phyloP scores from a whole-genome alignment of 2,113 vertebrate genomes.

The Lanius ludovicianus region DNA sequence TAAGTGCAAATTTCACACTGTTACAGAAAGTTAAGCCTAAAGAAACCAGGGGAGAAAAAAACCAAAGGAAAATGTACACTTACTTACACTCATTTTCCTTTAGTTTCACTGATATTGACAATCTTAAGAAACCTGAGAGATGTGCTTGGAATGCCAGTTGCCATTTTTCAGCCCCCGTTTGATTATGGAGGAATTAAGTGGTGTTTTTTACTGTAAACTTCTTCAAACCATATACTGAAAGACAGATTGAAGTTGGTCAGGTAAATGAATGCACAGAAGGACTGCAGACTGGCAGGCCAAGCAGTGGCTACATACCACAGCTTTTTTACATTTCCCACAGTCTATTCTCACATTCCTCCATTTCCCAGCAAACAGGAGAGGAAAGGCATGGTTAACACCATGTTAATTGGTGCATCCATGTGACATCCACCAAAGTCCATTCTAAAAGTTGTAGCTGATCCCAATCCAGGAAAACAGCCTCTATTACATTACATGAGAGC shows the following conservation, averaged over 20 bases:
- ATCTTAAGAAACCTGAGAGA: not conserved
- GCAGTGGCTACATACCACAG: not conserved
- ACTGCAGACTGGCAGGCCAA: not conserved
- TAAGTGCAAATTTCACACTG: not conserved
- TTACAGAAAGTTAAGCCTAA: not conserved
- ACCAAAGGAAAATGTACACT: not conserved
- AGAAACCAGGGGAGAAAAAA: not conserved
- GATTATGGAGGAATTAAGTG: not conserved
- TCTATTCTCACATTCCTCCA: not conserved
- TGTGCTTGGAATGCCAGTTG: not conserved
- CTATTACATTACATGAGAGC: not conserved
- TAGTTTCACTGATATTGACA: not conserved
- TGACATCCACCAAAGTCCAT: not conserved
- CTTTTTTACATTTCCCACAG: not conserved
- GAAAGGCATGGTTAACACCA: not conserved
- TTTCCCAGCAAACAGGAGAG: not conserved
- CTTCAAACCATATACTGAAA: not conserved
- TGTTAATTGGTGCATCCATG: not conserved
- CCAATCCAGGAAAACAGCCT: not conserved
- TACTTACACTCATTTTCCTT: not conserved
- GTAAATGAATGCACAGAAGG: not conserved
- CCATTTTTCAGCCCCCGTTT: not conserved
- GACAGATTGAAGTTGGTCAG: not conserved
- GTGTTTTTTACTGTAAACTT: not conserved
- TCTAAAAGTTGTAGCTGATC: not conserved